Evolutionary conservation across 30 jellyfish, hydroid and myxozoan genomes (phyloP), one percentile per base, ranked within the genome.

Genomic region (Aurelia sp.): DNA sequence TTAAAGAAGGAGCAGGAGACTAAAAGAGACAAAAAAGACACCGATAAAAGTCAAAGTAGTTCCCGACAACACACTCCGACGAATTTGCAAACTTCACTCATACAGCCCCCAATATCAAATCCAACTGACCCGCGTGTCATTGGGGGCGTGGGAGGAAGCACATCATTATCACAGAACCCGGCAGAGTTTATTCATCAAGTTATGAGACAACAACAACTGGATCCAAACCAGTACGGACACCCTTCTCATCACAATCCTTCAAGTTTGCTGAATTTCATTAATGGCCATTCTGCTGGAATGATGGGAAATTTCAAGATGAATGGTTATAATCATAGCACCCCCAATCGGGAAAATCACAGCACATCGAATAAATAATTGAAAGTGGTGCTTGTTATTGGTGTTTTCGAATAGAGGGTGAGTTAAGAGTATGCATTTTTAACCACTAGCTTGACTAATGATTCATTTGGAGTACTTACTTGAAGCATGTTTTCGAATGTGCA

Each of bases 121-220:
- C 90, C 90, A 13, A 9, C 65, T 2, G 83, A 80, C 18, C 53
- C 90, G 3, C 83, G 55, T 30, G 78, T 80, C 62, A 68, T 67
- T 18, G 82, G 82, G 3, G 23, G 68, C 35, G 57, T 66, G 35
- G 33, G 67, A 35, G 72, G 74, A 53, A 55, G 75, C 15, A 66
- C 67, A 6, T 22, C 69, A 59, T 21, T 30, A 35, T 12, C 83
- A 13, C 90, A 80, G 55, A 66, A 20, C 37, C 76, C 83, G 9
- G 66, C 67, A 18, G 90, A 55, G 23, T 80, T 80, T 44, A 66
- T 67, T 16, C 75, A 68, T 37, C 82, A 78, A 66, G 40, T 78
- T 13, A 65, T 78, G 59, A 62, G 89, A 23, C 89, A 78, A 52
- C 79, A 62, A 16, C 79, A 40, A 22, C 15, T 6, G 21, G 68